Percentiles rank a stretch among this genome's conserved stretches.
These are phyloP conservation scores for Sinopyrophorus schimmeli DNA, from an alignment of 2,888 invertebrate genomes.

Conservation along the genomic window DNA sequence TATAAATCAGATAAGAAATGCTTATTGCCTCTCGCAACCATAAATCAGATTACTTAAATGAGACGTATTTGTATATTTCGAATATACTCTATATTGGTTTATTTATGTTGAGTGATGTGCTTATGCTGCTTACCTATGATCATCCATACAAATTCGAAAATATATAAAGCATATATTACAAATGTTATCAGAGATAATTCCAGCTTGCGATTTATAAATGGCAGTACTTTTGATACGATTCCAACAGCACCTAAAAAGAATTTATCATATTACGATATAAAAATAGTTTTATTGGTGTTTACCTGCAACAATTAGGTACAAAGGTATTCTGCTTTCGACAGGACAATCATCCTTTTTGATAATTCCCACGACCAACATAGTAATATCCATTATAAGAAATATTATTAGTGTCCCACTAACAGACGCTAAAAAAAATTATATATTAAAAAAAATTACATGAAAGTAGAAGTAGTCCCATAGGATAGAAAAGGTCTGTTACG, in stretches of 20 bases:
- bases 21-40: too few species aligned
- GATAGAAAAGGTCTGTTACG: too few species aligned
- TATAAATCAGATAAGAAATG: too few species aligned
- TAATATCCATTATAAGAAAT: constrained; percentile 20
- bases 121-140: constrained; percentile 23
- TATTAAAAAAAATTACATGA: too few species aligned
- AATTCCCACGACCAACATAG: constrained; percentile 17
- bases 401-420: constrained; percentile 19
- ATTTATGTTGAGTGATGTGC: too few species aligned
- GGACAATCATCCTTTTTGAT: constrained; percentile 17
- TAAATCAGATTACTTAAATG: too few species aligned
- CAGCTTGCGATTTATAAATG: constrained; percentile 21
- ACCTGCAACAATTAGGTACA: constrained; percentile 23
- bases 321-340: constrained; percentile 11
- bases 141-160: constrained; percentile 21
- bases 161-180: constrained; percentile 10
- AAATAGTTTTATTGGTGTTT: neutral
- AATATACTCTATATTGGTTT: too few species aligned
- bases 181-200: constrained; percentile 9
- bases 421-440: constrained; percentile 21
- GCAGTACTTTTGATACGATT: constrained; percentile 15
- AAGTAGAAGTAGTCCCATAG: too few species aligned
- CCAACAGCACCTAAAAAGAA: constrained; percentile 16
- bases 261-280: neutral
- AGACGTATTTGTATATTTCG: too few species aligned